Conservation (phyloP, 2,888 invertebrate species). For the Sphaerophoria taeniata region DNA sequence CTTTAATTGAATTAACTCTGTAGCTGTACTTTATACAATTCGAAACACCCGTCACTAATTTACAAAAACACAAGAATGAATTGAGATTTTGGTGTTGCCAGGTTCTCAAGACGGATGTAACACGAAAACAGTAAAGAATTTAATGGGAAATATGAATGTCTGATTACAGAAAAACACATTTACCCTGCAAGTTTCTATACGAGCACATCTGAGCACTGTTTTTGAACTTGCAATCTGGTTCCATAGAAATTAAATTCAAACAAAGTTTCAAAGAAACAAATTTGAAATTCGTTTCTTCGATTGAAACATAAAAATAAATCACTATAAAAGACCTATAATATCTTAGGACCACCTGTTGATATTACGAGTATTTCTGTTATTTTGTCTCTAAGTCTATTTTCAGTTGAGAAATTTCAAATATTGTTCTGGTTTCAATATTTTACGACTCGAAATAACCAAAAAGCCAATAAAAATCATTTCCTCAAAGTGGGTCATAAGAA, state of each 20-base stretch:
- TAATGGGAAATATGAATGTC: conserved; percentile 18
- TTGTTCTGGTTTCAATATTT: background rate
- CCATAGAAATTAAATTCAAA: no score
- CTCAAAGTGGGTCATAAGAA: conserved; percentile 31
- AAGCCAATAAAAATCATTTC: conserved; percentile 21
- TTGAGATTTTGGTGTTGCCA: conserved; percentile 15
- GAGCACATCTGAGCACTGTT: conserved; percentile 25
- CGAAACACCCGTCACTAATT: conserved; percentile 17
- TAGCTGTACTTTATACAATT: background rate
- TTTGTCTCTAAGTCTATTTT: background rate
- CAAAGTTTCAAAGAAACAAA: no score
- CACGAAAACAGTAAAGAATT: conserved; percentile 13
- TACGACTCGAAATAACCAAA: background rate
- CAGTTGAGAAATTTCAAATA: conserved; percentile 9
- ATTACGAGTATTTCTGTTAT: background rate
- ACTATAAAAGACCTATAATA: background rate
- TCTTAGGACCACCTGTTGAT: background rate
- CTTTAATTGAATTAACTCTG: conserved; percentile 39
- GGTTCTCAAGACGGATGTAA: conserved; percentile 15
- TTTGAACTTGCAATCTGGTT: no score
- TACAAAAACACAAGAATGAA: no score
- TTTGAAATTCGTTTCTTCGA: no score
- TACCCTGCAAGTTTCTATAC: background rate
- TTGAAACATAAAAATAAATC: background rate
- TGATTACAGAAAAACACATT: background rate